Evolutionary conservation across 2,797 vertebrate species (phyloP).

Genomic region (Philypnodon macrostomus): DNA sequence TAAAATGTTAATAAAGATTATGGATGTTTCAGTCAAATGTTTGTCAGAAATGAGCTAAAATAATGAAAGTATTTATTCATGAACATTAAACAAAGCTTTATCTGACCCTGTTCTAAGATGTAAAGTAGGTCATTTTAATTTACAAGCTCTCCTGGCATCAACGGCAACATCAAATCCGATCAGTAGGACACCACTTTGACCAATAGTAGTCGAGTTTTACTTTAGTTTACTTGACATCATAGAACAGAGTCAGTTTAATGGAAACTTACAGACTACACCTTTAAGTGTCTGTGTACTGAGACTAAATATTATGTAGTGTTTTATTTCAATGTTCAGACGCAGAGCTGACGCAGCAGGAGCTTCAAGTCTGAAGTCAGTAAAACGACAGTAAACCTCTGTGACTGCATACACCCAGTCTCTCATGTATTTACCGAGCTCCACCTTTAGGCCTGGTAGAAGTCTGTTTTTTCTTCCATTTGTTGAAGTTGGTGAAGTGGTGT

Average conservation of each 20-base stretch:
- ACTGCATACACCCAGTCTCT: constrained; percentile 1
- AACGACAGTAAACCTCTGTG: constrained; percentile 16
- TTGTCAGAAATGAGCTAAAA: neutral
- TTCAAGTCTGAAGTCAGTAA: constrained; percentile 8
- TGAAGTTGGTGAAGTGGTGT: constrained; percentile 32
- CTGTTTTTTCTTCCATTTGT: constrained; percentile 33
- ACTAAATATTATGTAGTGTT: neutral
- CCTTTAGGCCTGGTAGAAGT: too few species aligned
- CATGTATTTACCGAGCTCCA: constrained; percentile 5
- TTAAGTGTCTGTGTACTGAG: neutral
- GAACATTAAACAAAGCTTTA: too few species aligned
- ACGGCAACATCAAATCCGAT: too few species aligned
- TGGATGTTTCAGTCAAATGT: too few species aligned
- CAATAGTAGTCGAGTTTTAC: too few species aligned
- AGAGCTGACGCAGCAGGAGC: neutral
- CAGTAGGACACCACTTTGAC: too few species aligned
- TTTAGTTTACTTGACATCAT: too few species aligned
- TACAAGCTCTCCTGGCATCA: too few species aligned
- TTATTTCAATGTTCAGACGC: neutral
- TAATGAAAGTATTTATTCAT: neutral
- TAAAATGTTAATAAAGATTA: neutral
- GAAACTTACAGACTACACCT: too few species aligned
- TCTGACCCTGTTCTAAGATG: too few species aligned
- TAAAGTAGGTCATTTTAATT: too few species aligned
- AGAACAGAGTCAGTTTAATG: too few species aligned